Base-by-base conservation (phyloP, 1,140 invertebrate species). In the Monochamus saltuarius region DNA sequence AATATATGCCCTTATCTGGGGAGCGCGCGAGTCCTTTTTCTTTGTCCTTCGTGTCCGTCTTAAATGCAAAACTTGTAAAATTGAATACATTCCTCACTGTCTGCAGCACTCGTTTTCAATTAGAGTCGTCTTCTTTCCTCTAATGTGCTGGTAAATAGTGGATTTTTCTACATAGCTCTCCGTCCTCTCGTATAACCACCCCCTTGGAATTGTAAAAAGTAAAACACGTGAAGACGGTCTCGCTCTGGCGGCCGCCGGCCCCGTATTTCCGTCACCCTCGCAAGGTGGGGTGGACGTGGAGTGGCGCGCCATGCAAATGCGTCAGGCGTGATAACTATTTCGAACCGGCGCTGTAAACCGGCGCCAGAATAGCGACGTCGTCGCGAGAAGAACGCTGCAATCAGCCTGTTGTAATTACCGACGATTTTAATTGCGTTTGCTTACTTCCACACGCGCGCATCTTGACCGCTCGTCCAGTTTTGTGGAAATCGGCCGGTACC, bases 251-350 rank as follows among this genome's bases (percentile, higher is more conserved):
- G 49, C 52, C 36, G 49, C 40, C 53, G 14, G 59, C 49, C 38
- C 34, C 54, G 57, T 68, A 45, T 56, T 51, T 60, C 52, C 54
- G 14, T 64, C 61, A 17, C 56, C 47, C 50, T 60, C 56, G 34
- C 43, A 64, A 68, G 69, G 72, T 71, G 70, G 72, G 70, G 70
- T 68, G 67, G 45, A 59, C 61, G 65, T 62, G 56, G 46, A 47
- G 56, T 13, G 39, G 45, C 66, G 71, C 71, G 73, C 73, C 73
- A 74, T 74, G 73, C 73, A 74, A 74, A 74, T 74, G 68, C 66
- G 73, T 68, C 71, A 68, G 71, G 71, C 71, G 73, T 74, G 73
- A 69, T 74, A 74, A 74, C 73, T 73, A 73, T 61, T 66, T 64
- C 61, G 64, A 57, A 71, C 67, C 72, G 70, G 67, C 70, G 70